phyloP scores from a whole-genome alignment of 1,140 invertebrate species.

The Leptoteleia sp. region DNA sequence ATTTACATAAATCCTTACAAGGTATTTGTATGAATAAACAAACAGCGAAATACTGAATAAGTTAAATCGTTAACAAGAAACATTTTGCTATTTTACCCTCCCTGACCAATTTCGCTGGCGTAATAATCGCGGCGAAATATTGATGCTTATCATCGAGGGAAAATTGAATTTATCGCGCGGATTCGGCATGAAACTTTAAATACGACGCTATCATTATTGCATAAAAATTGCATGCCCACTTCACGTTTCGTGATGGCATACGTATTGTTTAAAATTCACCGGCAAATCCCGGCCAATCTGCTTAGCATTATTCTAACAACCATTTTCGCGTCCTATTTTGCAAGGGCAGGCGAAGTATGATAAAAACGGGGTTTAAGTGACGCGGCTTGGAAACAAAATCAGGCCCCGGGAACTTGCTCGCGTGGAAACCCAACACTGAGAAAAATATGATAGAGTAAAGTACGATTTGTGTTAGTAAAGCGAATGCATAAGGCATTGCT shows the following conservation, averaged over 20 bases:
- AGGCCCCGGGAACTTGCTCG: neutral
- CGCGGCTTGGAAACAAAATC: slow-evolving; percentile 1
- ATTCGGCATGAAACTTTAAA: slow-evolving; percentile 18
- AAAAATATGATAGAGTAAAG: no score
- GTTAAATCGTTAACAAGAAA: no score
- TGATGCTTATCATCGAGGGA: slow-evolving; percentile 17
- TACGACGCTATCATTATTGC: slow-evolving; percentile 6
- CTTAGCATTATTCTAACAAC: slow-evolving; percentile 42
- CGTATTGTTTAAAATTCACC: slow-evolving; percentile 40
- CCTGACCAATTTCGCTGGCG: no score
- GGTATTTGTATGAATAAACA: no score
- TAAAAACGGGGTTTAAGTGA: slow-evolving; percentile 34
- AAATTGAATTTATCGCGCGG: slow-evolving; percentile 29
- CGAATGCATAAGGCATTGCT: no score
- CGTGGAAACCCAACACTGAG: no score
- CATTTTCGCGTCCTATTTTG: slow-evolving; percentile 34
- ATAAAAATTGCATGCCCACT: slow-evolving; percentile 25
- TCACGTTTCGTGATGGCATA: neutral
- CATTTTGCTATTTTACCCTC: no score
- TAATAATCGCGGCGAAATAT: no score
- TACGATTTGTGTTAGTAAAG: no score
- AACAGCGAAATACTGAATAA: no score
- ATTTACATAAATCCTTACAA: no score
- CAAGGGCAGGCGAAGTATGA: slow-evolving; percentile 31
- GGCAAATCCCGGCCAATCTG: slow-evolving; percentile 34